A percentile compares a stretch with the other conserved stretches of the same genome.
Conservation (phyloP, 2,888 invertebrate species). For the Neocrepidodera transversa region DNA sequence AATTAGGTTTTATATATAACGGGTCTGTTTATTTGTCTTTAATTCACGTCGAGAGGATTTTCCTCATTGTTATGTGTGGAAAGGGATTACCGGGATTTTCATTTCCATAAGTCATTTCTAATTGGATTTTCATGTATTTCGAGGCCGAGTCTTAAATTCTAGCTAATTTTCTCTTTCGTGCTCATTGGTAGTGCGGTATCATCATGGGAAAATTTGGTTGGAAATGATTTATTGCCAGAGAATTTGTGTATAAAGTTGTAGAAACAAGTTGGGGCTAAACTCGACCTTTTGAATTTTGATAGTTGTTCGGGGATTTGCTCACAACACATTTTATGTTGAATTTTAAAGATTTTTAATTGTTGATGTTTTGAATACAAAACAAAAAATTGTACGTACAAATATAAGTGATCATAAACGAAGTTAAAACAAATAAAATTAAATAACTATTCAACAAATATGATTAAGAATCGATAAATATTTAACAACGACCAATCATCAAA, state of each 20-base stretch:
- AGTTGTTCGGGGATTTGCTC: not conserved
- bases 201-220: constrained; percentile 3
- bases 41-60: not conserved
- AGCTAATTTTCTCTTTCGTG: constrained; percentile 9
- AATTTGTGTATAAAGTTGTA: constrained; percentile 12
- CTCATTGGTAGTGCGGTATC: constrained; percentile 5
- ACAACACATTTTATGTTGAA: not conserved
- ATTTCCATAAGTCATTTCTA: constrained; percentile 17
- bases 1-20: constrained; percentile 1
- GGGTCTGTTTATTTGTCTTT: constrained; percentile 1
- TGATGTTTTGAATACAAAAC: too few relatives aligned
- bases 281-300: constrained; percentile 10
- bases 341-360: too few relatives aligned
- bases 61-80: not conserved
- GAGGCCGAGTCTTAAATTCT: constrained; percentile 11
- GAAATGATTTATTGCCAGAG: constrained; percentile 9
- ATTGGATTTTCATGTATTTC: constrained; percentile 17
- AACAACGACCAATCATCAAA: too few relatives aligned
- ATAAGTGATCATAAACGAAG: too few relatives aligned
- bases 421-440: too few relatives aligned
- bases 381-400: too few relatives aligned
- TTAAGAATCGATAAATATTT: too few relatives aligned
- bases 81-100: constrained; percentile 16
- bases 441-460: too few relatives aligned
- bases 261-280: not conserved